phyloP scores from a whole-genome alignment of 2,888 invertebrate species.

The Odontocerum albicorne region DNA sequence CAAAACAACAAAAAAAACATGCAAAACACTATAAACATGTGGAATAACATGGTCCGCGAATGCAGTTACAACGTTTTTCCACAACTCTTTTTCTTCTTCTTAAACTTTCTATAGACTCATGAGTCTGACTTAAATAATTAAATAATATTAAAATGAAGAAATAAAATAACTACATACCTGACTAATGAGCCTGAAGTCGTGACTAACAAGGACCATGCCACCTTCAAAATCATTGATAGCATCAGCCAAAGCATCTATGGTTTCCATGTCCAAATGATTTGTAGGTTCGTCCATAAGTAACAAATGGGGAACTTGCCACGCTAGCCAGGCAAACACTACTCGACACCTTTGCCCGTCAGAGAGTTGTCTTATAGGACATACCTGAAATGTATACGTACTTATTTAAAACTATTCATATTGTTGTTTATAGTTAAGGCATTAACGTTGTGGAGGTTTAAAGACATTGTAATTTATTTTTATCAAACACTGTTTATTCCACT shows the following conservation, averaged over 20 bases:
- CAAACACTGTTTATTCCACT: no score
- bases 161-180: slow-evolving; percentile 73
- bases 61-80: no score
- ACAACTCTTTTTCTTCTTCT: no score
- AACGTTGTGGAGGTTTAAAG: no score
- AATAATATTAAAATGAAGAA: no score
- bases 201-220: slow-evolving; percentile 98
- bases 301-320: slow-evolving; percentile 96
- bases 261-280: slow-evolving; percentile 97
- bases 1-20: no score
- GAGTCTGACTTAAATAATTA: no score
- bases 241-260: slow-evolving; percentile 96
- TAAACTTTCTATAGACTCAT: no score
- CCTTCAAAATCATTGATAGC: slow-evolving; percentile 98
- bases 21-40: no score
- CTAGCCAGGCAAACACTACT: slow-evolving; percentile 98
- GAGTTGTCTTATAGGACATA: slow-evolving; percentile 90
- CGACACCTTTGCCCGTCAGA: slow-evolving; percentile 98
- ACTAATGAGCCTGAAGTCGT: slow-evolving; percentile 98
- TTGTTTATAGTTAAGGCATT: no score
- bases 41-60: no score
- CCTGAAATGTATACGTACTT: slow-evolving; percentile 61
- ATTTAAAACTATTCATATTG: not conserved
- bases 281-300: slow-evolving; percentile 83
- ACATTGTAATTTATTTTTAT: no score